Base-by-base conservation (phyloP, 2,797 vertebrate genomes). In the Vespertilio murinus region DNA sequence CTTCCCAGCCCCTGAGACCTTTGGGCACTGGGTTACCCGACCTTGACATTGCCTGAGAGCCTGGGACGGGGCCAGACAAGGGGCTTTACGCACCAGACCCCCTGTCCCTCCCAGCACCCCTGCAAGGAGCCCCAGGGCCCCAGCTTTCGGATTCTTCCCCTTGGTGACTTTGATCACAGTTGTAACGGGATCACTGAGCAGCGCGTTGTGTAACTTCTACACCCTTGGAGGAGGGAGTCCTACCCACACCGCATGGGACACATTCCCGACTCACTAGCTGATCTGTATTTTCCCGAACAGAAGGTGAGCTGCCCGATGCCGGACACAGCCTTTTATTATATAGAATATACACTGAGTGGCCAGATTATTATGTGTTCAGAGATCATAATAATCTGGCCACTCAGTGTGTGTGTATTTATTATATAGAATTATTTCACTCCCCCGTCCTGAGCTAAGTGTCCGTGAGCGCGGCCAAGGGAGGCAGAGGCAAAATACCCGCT, bases 51-150 rank as follows among this genome's bases (percentile, higher is more conserved):
- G 17, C 18, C 71, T 28, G 25, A 7, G 6, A 20, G 65, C 78
- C 40, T 3, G 9, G 40, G 42, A 25, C 17, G 42, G 79, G 0
- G 1, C 7, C 6, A 6, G 45, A 5, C 33, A 2, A 2, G 13
- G 22, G 18, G 25, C 69, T 77, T 38, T 52, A 20, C 38, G 38
- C 2, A 1, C 28, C 1, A 30, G 16, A 3, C 52, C 70, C 54
- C 52, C 17, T 3, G 25, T 23, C 22, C 12, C 33, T 33, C 59
- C 91, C 20, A 28, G 81, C 61, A 78, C 54, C 13, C 95, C 70
- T 10, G 18, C 42, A n/a, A 70, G 80, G 20, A 91, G 88, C 25
- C 56, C 56, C 4, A 65, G 61, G 82, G 28, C 2, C 38, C 40
- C 25, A 18, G 49, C 30, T 33, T 35, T 17, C 0, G 16, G 22